Percentiles rank a stretch among this genome's conserved stretches.
phyloP scores from a whole-genome alignment of 2,113 vertebrate genomes.

The Aptenodytes patagonicus region DNA sequence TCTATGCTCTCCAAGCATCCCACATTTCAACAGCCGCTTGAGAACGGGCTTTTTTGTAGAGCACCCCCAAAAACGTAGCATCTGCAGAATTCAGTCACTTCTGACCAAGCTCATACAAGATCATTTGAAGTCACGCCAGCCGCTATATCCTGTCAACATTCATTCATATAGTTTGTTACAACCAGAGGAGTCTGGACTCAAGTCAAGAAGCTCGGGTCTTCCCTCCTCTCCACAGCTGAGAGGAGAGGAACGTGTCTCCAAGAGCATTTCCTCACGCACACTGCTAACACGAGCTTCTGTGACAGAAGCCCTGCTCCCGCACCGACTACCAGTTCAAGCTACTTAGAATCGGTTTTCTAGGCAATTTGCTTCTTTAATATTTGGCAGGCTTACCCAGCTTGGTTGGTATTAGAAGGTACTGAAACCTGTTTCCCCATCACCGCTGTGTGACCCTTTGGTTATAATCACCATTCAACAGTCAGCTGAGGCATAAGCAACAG shows the following conservation, averaged over 20 bases:
- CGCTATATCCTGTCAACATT: not conserved
- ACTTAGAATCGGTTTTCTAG: not conserved
- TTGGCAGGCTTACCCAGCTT: not conserved
- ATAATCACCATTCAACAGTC: not conserved
- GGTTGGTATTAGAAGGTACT: not conserved
- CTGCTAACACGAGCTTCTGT: fast-evolving
- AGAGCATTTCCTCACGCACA: not conserved
- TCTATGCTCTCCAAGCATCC: not conserved
- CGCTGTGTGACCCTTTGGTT: not conserved
- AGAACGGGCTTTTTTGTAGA: not conserved
- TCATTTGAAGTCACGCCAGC: not conserved
- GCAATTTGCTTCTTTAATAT: not conserved
- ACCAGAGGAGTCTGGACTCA: not conserved
- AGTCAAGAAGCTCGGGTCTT: not conserved
- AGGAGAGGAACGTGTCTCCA: not conserved
- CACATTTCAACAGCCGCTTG: not conserved
- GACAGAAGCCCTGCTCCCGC: not conserved
- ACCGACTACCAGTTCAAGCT: fast-evolving
- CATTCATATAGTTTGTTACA: not conserved
- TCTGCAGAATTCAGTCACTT: not conserved
- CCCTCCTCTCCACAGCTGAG: not conserved
- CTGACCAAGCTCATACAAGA: not conserved
- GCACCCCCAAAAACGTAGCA: not conserved
- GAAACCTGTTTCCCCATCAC: not conserved
- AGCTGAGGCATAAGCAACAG: not conserved